These are phyloP conservation scores for Branchinecta lindahli DNA, from an alignment of 1,140 invertebrate genomes.

Conservation along the genomic window DNA sequence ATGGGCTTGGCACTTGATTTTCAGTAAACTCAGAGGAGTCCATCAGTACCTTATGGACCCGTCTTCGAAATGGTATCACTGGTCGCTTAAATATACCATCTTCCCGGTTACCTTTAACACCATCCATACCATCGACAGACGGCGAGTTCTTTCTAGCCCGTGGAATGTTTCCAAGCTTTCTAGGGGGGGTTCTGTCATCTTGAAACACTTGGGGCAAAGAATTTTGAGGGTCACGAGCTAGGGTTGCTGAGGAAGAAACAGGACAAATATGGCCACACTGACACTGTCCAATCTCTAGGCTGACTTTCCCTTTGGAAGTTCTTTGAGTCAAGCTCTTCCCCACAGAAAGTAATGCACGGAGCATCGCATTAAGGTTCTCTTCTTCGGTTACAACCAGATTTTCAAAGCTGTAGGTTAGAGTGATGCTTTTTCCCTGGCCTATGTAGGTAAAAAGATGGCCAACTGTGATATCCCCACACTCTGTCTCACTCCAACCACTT, in stretches of 20 bases:
- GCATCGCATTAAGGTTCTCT: background rate
- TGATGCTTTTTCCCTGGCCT: background rate
- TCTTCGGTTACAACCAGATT: background rate
- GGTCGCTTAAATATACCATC: too few species aligned
- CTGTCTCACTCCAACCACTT: background rate
- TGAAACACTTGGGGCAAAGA: too few species aligned
- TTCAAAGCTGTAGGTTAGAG: background rate
- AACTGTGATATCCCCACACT: background rate
- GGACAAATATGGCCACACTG: conserved; percentile 6
- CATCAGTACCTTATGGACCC: too few species aligned
- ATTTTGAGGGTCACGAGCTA: too few species aligned
- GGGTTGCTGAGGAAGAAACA: background rate
- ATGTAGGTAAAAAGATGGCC: background rate
- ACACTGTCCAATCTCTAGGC: background rate
- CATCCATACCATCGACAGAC: too few species aligned
- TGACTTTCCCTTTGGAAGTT: background rate
- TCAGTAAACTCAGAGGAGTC: too few species aligned
- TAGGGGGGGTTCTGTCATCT: too few species aligned
- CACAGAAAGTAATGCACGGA: background rate
- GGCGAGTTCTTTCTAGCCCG: too few species aligned
- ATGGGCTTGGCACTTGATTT: too few species aligned
- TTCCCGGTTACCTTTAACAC: too few species aligned
- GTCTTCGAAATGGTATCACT: too few species aligned
- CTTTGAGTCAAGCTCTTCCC: background rate
- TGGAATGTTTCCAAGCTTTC: too few species aligned